Evolutionary conservation across 2,888 invertebrate species (phyloP).

Genomic region (Sinelater perroti): DNA sequence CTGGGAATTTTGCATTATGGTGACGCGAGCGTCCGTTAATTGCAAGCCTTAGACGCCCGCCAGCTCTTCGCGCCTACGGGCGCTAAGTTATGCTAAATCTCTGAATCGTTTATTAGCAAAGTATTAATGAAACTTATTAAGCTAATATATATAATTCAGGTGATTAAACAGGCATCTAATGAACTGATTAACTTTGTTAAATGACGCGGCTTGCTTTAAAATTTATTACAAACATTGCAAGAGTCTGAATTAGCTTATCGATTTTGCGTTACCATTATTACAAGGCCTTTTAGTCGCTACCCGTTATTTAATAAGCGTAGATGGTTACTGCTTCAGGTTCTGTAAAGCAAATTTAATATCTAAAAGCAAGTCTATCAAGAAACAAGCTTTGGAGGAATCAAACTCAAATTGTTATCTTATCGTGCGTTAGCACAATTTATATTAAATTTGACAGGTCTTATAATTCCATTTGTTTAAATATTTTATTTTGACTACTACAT

Average conservation of each 20-base stretch:
- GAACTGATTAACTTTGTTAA: conserved; percentile 23
- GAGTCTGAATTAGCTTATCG: conserved; percentile 3
- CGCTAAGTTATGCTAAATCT: conserved; percentile 15
- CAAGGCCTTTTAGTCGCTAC: too few relatives aligned
- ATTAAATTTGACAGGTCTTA: too few relatives aligned
- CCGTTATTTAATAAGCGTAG: too few relatives aligned
- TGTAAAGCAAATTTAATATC: too few relatives aligned
- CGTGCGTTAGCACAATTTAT: too few relatives aligned
- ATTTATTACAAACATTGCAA: conserved; percentile 8
- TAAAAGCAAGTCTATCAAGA: too few relatives aligned
- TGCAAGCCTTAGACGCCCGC: not conserved
- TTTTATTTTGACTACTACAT: too few relatives aligned
- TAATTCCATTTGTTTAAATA: too few relatives aligned
- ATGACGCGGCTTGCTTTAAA: conserved; percentile 16
- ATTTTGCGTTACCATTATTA: conserved; percentile 9
- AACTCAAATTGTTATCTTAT: too few relatives aligned
- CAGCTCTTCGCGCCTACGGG: conserved; percentile 5
- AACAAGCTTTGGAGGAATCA: too few relatives aligned
- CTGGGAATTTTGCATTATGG: not conserved
- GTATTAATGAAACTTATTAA: conserved; percentile 25
- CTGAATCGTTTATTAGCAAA: conserved; percentile 19
- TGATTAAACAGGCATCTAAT: conserved; percentile 17
- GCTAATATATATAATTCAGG: conserved; percentile 22
- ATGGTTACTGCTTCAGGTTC: too few relatives aligned
- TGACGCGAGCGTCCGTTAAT: conserved; percentile 8